A percentile compares a stretch with the other conserved stretches of the same genome.
These are phyloP conservation scores for Chymomyza caudatula DNA, from an alignment of 2,888 invertebrate species.

Conservation along the genomic window DNA sequence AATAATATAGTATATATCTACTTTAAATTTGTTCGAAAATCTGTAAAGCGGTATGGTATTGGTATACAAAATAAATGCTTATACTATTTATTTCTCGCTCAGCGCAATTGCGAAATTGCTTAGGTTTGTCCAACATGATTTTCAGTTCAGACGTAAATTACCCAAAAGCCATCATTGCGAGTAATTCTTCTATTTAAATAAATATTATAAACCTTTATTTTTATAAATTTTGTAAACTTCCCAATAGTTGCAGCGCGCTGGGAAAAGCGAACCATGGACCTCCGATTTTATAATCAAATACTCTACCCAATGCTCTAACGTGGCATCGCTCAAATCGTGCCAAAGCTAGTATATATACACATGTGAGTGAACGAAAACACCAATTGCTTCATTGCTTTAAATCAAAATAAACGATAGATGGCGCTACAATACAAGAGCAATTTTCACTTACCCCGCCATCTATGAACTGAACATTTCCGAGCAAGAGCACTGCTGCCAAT, in stretches of 20 bases:
- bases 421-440: conserved; percentile 4
- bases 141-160: conserved; percentile 77
- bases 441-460: conserved; percentile 82
- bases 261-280: conserved; percentile 26
- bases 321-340: background rate
- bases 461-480: conserved; percentile 94
- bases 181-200: conserved; percentile 34
- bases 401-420: conserved; percentile 13
- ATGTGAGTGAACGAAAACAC: background rate
- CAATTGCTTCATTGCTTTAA: background rate
- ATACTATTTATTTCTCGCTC: conserved; percentile 58
- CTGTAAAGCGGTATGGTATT: no score
- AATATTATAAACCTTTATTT: conserved; percentile 6
- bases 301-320: conserved; percentile 26
- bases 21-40: no score
- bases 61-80: no score
- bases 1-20: background rate
- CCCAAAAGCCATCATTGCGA: conserved; percentile 74
- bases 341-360: background rate
- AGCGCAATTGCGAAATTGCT: conserved; percentile 51
- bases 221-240: no score
- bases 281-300: background rate
- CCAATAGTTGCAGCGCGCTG: no score
- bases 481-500: conserved; percentile 90
- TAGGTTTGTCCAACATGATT: conserved; percentile 51